A percentile compares a stretch with the other conserved stretches of the same genome.
Conservation (phyloP, 2,797 vertebrate genomes). For the Paramormyrops hopkinsi region DNA sequence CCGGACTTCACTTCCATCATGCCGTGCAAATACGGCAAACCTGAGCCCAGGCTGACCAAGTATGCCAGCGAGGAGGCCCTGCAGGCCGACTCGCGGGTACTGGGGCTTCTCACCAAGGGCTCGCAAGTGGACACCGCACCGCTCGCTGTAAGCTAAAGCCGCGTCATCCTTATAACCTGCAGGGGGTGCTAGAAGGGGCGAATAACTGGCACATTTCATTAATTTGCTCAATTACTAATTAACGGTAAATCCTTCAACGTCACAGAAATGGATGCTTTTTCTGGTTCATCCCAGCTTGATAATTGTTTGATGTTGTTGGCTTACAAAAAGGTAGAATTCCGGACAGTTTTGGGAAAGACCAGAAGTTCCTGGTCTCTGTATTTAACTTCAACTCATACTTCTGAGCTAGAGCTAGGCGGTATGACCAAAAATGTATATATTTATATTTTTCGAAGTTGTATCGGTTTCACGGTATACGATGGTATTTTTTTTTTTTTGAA, state of each 20-base stretch:
- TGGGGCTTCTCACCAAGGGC: constrained; percentile 80
- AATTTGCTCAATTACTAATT: background rate
- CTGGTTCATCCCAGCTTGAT: background rate
- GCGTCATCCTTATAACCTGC: background rate
- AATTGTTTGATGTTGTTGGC: background rate
- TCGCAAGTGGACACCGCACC: constrained; percentile 73
- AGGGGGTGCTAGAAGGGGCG: background rate
- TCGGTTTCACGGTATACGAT: no score
- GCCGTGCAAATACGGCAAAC: constrained; percentile 89
- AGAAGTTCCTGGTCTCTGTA: background rate
- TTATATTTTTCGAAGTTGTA: no score
- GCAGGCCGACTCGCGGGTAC: constrained; percentile 71
- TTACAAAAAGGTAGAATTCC: background rate
- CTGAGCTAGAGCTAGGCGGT: no score
- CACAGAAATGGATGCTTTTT: background rate
- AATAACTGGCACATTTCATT: background rate
- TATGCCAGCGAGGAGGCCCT: constrained; percentile 83
- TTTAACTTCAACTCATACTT: background rate
- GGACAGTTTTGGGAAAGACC: background rate
- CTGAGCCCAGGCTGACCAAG: constrained; percentile 68
- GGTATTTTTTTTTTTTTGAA: no score
- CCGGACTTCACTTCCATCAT: constrained; percentile 89
- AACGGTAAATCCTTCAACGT: background rate
- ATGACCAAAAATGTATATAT: no score
- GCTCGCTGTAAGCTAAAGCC: constrained; percentile 73